Percentiles rank a stretch among this genome's conserved stretches.
phyloP scores from a whole-genome alignment of 2,113 vertebrate genomes.

The Struthio camelus region DNA sequence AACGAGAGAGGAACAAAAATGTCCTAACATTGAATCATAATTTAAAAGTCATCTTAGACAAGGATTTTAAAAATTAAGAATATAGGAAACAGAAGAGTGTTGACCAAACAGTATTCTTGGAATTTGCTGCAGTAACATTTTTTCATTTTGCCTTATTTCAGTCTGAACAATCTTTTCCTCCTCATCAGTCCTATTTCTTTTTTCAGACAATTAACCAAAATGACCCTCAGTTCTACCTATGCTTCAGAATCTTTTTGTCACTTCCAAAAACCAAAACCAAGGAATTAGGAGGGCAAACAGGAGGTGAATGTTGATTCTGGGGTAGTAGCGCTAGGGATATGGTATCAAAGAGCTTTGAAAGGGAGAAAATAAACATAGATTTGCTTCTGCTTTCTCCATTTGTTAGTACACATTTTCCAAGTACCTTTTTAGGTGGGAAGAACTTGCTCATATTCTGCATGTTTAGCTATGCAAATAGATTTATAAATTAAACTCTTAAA shows the following conservation, averaged over 20 bases:
- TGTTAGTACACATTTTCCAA: background rate
- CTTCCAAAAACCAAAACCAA: background rate
- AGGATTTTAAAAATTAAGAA: background rate
- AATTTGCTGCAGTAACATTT: background rate
- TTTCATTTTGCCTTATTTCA: background rate
- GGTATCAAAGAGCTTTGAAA: background rate
- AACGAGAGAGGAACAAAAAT: background rate
- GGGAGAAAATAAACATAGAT: background rate
- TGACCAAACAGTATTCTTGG: background rate
- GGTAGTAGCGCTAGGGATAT: background rate
- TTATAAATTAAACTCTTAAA: background rate
- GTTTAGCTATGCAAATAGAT: background rate
- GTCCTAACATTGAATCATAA: background rate
- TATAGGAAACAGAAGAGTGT: background rate
- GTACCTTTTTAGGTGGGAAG: background rate
- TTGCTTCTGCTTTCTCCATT: background rate
- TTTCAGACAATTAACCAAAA: background rate
- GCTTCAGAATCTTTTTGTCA: background rate
- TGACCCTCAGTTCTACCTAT: background rate
- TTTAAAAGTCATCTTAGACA: background rate
- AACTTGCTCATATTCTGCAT: background rate
- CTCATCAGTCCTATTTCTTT: background rate
- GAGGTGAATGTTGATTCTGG: background rate
- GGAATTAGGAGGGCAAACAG: background rate
- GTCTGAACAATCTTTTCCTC: background rate